Evolutionary conservation across 92 coral and sea anemone genomes (phyloP).

Genomic region (Epizoanthus fatuus): DNA sequence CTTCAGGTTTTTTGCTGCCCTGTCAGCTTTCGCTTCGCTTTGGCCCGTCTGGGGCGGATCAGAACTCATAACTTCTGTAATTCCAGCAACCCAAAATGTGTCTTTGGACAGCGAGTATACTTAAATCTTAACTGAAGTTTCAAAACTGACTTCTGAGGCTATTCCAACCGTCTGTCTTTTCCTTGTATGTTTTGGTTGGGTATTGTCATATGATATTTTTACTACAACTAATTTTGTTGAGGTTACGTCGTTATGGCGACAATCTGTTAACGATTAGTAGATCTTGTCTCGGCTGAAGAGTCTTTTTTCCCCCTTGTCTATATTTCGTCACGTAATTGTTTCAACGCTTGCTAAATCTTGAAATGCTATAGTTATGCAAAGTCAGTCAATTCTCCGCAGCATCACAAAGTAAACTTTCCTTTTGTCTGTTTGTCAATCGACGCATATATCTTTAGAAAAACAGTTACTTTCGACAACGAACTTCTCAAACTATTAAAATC

Average conservation of each 20-base stretch:
- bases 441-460: too few species aligned
- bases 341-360: neutral
- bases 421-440: neutral
- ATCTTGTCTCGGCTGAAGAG: neutral
- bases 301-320: neutral
- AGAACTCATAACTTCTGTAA: constrained; percentile 50
- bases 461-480: too few species aligned
- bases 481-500: too few species aligned
- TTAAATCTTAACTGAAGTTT: too few species aligned
- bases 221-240: neutral
- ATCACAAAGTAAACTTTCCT: too few species aligned
- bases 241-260: neutral
- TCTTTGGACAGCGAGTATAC: too few species aligned
- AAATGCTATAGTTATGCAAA: constrained; percentile 5
- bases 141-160: too few species aligned
- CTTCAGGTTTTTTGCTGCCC: constrained; percentile 78
- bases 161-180: neutral
- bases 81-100: neutral
- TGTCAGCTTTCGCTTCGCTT: constrained; percentile 60
- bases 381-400: neutral
- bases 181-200: neutral
- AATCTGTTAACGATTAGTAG: neutral
- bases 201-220: neutral
- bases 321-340: too few species aligned
- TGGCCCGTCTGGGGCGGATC: constrained; percentile 33